Conservation (phyloP, 2,888 invertebrate species). For the Cremastinae sp. region DNA sequence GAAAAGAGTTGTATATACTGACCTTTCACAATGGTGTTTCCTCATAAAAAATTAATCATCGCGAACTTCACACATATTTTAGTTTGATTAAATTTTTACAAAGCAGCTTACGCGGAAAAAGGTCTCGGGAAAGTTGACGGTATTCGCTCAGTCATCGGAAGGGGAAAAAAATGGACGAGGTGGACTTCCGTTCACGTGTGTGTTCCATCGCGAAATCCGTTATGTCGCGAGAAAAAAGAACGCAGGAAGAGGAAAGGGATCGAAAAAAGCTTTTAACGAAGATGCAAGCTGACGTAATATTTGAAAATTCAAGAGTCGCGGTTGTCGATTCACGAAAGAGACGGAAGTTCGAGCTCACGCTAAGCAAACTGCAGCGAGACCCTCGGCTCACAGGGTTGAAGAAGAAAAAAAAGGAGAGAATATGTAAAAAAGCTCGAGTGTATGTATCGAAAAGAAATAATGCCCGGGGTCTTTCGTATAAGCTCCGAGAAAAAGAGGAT, state of each 20-base stretch:
- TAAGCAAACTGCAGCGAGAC: neutral
- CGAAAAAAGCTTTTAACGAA: conserved; percentile 34
- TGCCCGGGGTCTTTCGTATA: neutral
- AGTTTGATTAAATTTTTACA: neutral
- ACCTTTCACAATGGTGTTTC: no score
- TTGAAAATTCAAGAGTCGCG: conserved; percentile 65
- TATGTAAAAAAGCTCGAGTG: neutral
- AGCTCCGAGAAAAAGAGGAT: conserved; percentile 4
- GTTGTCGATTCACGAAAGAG: conserved; percentile 22
- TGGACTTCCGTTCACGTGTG: conserved; percentile 39
- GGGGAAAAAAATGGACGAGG: conserved; percentile 15
- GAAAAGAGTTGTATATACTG: no score
- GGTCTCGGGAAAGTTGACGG: conserved; percentile 15
- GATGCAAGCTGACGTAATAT: conserved; percentile 63
- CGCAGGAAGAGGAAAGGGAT: conserved; percentile 16
- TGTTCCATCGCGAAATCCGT: conserved; percentile 47
- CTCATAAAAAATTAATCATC: no score
- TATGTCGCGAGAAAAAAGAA: conserved; percentile 32
- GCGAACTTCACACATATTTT: no score
- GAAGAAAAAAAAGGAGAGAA: conserved; percentile 11
- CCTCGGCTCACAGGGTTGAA: neutral
- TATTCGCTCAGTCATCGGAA: conserved; percentile 44
- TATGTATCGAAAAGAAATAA: conserved; percentile 7
- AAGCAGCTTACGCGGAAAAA: conserved; percentile 4
- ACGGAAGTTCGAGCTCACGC: conserved; percentile 38